phyloP scores from a whole-genome alignment of 2,888 invertebrate genomes.

The Dyspetes luteomarginatus region DNA sequence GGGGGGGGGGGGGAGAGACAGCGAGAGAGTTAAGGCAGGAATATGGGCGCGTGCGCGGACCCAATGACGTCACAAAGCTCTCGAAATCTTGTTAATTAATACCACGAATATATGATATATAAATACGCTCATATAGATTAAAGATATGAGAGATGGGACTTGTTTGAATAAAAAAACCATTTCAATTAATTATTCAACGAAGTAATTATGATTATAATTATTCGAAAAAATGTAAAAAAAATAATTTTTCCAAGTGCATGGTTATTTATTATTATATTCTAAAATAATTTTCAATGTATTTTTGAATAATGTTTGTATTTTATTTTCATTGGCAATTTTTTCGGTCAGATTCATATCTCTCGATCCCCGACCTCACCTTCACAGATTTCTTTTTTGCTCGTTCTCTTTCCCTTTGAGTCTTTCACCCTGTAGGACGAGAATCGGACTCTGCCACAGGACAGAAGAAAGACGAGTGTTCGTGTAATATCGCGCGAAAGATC shows the following conservation, averaged over 20 bases:
- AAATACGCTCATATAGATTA: background rate
- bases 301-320: background rate
- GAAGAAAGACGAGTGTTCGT: conserved; percentile 32
- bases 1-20: background rate
- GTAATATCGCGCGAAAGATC: conserved; percentile 49
- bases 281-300: too few species aligned
- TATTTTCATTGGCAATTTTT: background rate
- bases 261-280: too few species aligned
- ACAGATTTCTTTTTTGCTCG: background rate
- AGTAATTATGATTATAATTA: background rate
- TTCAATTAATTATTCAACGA: background rate
- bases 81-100: conserved; percentile 77
- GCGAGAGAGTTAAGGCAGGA: background rate
- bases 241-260: too few species aligned
- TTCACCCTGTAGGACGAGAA: background rate
- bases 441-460: background rate
- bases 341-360: background rate
- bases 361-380: background rate
- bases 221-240: too few species aligned
- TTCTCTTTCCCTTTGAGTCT: background rate
- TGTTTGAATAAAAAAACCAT: too few species aligned
- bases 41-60: conserved; percentile 48
- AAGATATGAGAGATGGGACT: too few species aligned
- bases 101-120: conserved; percentile 45
- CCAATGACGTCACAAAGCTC: conserved; percentile 72